Conservation (phyloP, 2,797 vertebrate genomes). For the Falco columbarius region DNA sequence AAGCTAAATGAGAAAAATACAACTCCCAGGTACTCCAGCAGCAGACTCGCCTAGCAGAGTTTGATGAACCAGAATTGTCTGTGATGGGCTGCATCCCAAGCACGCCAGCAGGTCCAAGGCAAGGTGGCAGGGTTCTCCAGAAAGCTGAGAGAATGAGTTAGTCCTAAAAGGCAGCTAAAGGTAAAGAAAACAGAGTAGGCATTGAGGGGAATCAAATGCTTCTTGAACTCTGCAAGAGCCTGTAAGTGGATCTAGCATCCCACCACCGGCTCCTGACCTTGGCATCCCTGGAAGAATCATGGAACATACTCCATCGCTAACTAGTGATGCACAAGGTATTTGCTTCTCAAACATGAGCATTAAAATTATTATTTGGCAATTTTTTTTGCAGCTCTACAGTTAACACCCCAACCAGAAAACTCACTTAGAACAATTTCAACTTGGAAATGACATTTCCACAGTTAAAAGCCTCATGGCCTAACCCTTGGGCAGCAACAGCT, state of each 20-base stretch:
- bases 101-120: fast-evolving
- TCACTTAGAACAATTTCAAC: background rate
- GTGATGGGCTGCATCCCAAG: background rate
- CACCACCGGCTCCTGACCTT: background rate
- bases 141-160: background rate
- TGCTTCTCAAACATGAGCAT: background rate
- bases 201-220: background rate
- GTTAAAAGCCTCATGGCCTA: background rate
- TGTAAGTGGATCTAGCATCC: background rate
- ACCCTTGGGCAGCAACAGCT: background rate
- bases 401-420: background rate
- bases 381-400: background rate
- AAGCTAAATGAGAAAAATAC: conserved; percentile 43
- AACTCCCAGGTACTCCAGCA: conserved; percentile 14
- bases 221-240: background rate
- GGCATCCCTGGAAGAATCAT: background rate
- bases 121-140: background rate
- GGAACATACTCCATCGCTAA: background rate
- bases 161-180: background rate
- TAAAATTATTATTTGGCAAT: background rate
- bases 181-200: background rate
- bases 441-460: background rate
- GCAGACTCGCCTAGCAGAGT: background rate
- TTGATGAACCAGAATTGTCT: background rate
- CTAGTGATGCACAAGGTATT: background rate